Evolutionary conservation across 2,888 invertebrate genomes (phyloP).

Genomic region (Acleris sparsana): DNA sequence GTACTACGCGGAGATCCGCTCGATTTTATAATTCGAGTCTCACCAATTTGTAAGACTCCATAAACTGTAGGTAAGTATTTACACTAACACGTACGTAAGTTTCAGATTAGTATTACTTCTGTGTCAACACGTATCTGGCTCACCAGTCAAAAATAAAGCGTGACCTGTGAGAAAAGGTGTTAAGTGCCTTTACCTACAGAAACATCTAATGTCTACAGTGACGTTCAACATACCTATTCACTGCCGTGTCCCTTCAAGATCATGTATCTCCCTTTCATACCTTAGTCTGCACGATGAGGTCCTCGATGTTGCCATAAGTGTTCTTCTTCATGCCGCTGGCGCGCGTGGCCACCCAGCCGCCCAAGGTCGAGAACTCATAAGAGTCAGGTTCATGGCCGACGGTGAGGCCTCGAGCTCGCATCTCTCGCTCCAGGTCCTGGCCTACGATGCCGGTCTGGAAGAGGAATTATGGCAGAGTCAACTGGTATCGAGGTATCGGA

Average conservation of each 20-base stretch:
- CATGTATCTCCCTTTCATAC: constrained; percentile 71
- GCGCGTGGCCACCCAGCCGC: constrained; percentile 98
- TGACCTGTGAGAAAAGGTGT: too few species aligned
- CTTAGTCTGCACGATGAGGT: constrained; percentile 94
- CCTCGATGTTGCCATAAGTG: constrained; percentile 98
- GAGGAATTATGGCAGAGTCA: constrained; percentile 44
- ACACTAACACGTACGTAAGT: too few species aligned
- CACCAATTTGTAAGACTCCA: neutral
- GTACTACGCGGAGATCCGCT: too few species aligned
- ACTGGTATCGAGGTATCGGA: too few species aligned
- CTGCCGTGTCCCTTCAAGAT: too few species aligned
- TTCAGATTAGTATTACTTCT: too few species aligned
- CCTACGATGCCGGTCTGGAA: constrained; percentile 97
- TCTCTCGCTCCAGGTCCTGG: constrained; percentile 95
- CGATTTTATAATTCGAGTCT: too few species aligned
- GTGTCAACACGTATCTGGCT: neutral
- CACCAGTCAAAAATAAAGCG: too few species aligned
- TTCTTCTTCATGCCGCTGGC: constrained; percentile 99
- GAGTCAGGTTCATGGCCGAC: constrained; percentile 99
- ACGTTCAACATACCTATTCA: too few species aligned
- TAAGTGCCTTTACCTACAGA: too few species aligned
- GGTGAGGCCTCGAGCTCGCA: constrained; percentile 90
- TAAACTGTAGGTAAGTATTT: neutral
- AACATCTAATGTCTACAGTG: too few species aligned
- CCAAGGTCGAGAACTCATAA: constrained; percentile 97